These are phyloP conservation scores for Tachuris rubrigastra DNA, from an alignment of 2,113 vertebrate species.

Conservation along the genomic window DNA sequence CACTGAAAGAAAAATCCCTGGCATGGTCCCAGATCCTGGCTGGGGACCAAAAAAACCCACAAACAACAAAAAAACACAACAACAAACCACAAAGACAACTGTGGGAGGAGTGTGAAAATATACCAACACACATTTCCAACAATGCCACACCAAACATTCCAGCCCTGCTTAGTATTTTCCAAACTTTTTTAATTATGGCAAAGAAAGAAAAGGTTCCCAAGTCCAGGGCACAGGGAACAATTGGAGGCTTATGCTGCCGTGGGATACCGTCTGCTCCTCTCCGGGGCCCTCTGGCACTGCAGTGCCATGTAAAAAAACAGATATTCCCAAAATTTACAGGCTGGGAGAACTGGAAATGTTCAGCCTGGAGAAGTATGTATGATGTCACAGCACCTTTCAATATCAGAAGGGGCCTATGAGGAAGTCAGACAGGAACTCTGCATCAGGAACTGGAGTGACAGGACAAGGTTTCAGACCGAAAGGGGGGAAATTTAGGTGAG, in stretches of 20 bases:
- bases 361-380: not conserved
- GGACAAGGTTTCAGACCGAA: not conserved
- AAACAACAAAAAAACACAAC: not conserved
- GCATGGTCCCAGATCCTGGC: slow-evolving; percentile 13
- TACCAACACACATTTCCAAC: not conserved
- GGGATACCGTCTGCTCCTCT: not conserved
- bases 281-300: not conserved
- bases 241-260: not conserved
- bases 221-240: not conserved
- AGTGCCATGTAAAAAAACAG: not conserved
- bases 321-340: not conserved
- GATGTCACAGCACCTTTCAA: not conserved
- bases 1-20: slow-evolving; percentile 44
- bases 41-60: slow-evolving; percentile 9
- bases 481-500: not conserved
- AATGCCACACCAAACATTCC: not conserved
- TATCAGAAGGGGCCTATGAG: not conserved
- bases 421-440: not conserved
- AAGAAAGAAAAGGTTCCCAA: not conserved
- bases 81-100: slow-evolving; percentile 40
- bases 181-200: not conserved
- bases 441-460: not conserved
- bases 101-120: slow-evolving; percentile 17
- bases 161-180: not conserved
- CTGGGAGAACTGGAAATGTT: not conserved